Evolutionary conservation across 2,888 invertebrate genomes (phyloP).

Genomic region (Trachelus iudaicus): DNA sequence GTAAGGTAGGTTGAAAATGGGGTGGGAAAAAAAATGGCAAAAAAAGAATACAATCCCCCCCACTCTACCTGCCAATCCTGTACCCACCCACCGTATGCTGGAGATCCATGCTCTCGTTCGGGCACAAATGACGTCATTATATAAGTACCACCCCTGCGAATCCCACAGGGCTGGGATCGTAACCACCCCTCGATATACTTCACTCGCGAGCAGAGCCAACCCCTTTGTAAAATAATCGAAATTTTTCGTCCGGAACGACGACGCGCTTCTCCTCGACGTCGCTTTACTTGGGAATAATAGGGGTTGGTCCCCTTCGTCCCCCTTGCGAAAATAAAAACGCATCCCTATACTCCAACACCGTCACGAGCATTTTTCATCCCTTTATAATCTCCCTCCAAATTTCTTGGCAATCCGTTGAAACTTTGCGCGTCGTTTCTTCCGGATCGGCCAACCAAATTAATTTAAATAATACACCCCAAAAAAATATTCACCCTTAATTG

Average conservation of each 20-base stretch:
- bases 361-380: not conserved
- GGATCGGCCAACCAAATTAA: not conserved
- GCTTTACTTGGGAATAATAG: not conserved
- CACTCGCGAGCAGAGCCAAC: not conserved
- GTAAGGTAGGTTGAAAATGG: slow-evolving; percentile 31
- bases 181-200: not conserved
- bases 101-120: slow-evolving; percentile 41
- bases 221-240: not conserved
- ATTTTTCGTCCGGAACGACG: not conserved
- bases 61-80: not conserved
- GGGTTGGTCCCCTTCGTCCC: not conserved
- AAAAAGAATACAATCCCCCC: not conserved
- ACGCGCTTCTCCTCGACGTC: not conserved
- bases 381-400: not conserved
- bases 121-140: slow-evolving; percentile 42
- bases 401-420: not conserved
- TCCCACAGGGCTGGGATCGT: slow-evolving; percentile 8
- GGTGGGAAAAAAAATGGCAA: not conserved
- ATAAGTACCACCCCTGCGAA: slow-evolving; percentile 36
- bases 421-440: not conserved
- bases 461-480: not conserved
- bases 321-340: not conserved
- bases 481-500: not conserved
- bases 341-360: not conserved
- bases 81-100: slow-evolving; percentile 16